phyloP scores from a whole-genome alignment of 2,888 invertebrate genomes.

The Drosophila mulleri region DNA sequence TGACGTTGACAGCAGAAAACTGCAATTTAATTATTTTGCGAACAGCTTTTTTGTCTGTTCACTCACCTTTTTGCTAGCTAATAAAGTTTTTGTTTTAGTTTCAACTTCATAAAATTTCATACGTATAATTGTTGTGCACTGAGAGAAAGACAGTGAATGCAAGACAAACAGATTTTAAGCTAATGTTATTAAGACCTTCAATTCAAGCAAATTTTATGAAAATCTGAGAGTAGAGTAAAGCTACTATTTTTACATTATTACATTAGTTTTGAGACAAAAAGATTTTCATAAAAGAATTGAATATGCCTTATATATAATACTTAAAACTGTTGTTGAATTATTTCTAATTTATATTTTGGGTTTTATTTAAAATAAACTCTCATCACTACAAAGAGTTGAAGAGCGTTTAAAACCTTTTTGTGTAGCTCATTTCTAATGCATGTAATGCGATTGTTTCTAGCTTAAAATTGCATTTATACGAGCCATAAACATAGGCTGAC shows the following conservation, averaged over 20 bases:
- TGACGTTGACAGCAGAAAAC: conserved; percentile 65
- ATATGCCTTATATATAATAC: no score
- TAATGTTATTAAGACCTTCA: neutral
- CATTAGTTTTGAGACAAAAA: no score
- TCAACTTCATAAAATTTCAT: conserved; percentile 36
- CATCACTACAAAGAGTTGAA: neutral
- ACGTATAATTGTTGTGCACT: neutral
- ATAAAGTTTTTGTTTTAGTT: conserved; percentile 38
- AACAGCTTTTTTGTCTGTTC: conserved; percentile 22
- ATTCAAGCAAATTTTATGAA: neutral
- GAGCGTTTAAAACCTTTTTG: conserved; percentile 20
- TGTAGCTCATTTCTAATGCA: conserved; percentile 60
- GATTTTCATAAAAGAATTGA: no score
- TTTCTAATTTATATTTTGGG: no score
- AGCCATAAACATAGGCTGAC: conserved; percentile 3
- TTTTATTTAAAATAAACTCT: neutral
- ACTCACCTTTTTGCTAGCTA: conserved; percentile 39
- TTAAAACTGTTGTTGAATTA: no score
- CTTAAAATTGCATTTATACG: conserved; percentile 56
- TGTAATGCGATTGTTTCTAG: conserved; percentile 36
- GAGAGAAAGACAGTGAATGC: neutral
- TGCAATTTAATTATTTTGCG: conserved; percentile 70
- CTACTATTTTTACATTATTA: no score
- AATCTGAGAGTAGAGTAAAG: neutral
- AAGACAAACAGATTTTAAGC: neutral